Evolutionary conservation across 2,797 vertebrate genomes (phyloP).

Genomic region (Sebastes itinus): DNA sequence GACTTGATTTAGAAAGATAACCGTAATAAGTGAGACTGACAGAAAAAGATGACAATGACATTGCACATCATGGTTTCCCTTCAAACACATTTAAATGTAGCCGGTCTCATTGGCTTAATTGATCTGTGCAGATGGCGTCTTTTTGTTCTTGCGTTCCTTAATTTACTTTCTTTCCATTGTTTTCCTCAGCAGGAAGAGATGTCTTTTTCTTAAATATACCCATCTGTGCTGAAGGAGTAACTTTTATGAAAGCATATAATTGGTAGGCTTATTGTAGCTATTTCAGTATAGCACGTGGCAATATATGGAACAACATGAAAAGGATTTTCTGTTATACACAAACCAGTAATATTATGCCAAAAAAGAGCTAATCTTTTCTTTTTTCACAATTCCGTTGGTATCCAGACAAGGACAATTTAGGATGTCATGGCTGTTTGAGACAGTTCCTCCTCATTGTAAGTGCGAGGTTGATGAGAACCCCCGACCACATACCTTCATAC

Average conservation of each 20-base stretch:
- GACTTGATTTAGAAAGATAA: conserved; percentile 84
- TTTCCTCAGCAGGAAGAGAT: conserved; percentile 44
- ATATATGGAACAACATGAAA: conserved; percentile 46
- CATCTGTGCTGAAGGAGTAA: conserved; percentile 55
- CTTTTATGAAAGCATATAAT: conserved; percentile 49
- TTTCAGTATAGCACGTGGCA: not conserved
- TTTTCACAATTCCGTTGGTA: conserved; percentile 42
- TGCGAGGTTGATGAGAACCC: conserved; percentile 72
- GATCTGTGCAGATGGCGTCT: conserved; percentile 75
- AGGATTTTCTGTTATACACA: conserved; percentile 45
- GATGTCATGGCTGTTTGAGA: conserved; percentile 69
- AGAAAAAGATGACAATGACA: conserved; percentile 77
- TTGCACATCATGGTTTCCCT: conserved; percentile 74
- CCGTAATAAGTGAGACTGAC: conserved; percentile 77
- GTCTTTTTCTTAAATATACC: conserved; percentile 58
- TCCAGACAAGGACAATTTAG: conserved; percentile 55
- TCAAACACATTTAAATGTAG: conserved; percentile 74
- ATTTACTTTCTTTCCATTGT: conserved; percentile 58
- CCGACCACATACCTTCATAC: conserved; percentile 68
- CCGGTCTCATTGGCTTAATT: conserved; percentile 74
- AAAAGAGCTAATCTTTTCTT: conserved; percentile 56
- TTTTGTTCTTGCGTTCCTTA: conserved; percentile 47
- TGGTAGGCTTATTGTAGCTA: conserved; percentile 21
- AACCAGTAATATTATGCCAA: conserved; percentile 61
- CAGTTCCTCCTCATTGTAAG: conserved; percentile 71